These are phyloP conservation scores for Dilophus febrilis DNA, from an alignment of 2,888 invertebrate genomes.

Conservation along the genomic window DNA sequence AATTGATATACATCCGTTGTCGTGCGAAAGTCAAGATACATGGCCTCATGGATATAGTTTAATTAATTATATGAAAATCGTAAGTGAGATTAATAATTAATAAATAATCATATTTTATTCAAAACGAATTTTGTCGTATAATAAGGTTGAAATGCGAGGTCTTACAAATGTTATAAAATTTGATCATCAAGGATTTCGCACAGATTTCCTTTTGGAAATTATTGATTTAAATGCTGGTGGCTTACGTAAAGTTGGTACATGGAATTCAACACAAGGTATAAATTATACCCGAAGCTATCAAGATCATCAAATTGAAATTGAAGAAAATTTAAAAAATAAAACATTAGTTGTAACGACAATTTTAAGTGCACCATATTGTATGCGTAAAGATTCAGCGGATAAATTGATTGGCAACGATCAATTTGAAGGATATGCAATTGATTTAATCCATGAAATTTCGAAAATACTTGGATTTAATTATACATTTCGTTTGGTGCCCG, in stretches of 20 bases:
- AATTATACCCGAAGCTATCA: slow-evolving; percentile 75
- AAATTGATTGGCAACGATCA: slow-evolving; percentile 77
- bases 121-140: too few relatives aligned
- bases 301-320: slow-evolving; percentile 73
- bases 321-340: slow-evolving; percentile 79
- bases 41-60: slow-evolving; percentile 91
- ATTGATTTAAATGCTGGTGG: slow-evolving; percentile 76
- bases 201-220: slow-evolving; percentile 80
- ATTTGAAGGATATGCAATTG: slow-evolving; percentile 89
- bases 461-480: slow-evolving; percentile 74
- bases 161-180: slow-evolving; percentile 84
- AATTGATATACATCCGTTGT: slow-evolving; percentile 73
- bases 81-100: slow-evolving; percentile 23
- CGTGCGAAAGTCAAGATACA: slow-evolving; percentile 73
- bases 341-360: slow-evolving; percentile 82
- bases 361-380: slow-evolving; percentile 91
- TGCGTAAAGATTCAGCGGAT: slow-evolving; percentile 76
- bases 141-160: slow-evolving; percentile 74
- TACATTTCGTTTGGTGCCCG: slow-evolving; percentile 68
- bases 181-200: slow-evolving; percentile 84
- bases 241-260: slow-evolving; percentile 67
- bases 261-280: slow-evolving; percentile 77
- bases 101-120: too few relatives aligned
- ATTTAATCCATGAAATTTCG: slow-evolving; percentile 84
- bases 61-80: slow-evolving; percentile 94